phyloP scores from a whole-genome alignment of 1,140 invertebrate genomes.

The Ooceraea biroi region DNA sequence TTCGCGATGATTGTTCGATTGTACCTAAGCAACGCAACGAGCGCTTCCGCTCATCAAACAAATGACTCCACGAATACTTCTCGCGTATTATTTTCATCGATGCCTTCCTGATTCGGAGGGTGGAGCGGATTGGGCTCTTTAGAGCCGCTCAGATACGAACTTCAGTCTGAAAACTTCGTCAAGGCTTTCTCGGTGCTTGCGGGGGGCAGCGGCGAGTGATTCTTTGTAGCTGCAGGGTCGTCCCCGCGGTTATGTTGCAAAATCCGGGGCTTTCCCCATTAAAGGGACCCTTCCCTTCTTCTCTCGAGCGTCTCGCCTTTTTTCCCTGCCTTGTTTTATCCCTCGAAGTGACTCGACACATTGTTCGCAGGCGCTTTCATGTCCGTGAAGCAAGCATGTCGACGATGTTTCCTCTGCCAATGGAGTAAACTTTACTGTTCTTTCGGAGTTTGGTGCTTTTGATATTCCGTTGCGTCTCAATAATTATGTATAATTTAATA shows the following conservation, averaged over 20 bases:
- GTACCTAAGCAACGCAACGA: slow-evolving; percentile 27
- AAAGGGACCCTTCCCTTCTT: slow-evolving; percentile 57
- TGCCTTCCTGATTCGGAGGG: slow-evolving; percentile 34
- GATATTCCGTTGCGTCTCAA: not conserved
- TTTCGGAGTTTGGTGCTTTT: not conserved
- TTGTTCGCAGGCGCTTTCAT: slow-evolving; percentile 46
- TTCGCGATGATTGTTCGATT: slow-evolving; percentile 34
- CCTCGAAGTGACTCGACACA: slow-evolving; percentile 48
- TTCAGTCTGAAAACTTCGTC: slow-evolving; percentile 72
- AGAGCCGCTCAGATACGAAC: slow-evolving; percentile 57
- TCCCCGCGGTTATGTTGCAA: slow-evolving; percentile 74
- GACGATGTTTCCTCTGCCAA: slow-evolving; percentile 7
- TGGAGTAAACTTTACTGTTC: slow-evolving; percentile 7
- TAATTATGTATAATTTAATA: not conserved
- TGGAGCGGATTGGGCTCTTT: slow-evolving; percentile 69
- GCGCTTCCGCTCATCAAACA: slow-evolving; percentile 1
- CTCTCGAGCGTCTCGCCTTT: slow-evolving; percentile 43
- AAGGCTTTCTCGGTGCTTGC: slow-evolving; percentile 64
- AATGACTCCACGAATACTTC: slow-evolving; percentile 42
- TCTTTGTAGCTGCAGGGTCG: slow-evolving; percentile 73
- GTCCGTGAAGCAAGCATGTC: slow-evolving; percentile 27
- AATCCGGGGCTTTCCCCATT: slow-evolving; percentile 71
- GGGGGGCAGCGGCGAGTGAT: slow-evolving; percentile 68
- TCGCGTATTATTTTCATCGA: slow-evolving; percentile 59
- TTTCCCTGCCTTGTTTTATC: slow-evolving; percentile 5